Conservation (phyloP, 2,888 invertebrate genomes). For the Tortrix viridana region DNA sequence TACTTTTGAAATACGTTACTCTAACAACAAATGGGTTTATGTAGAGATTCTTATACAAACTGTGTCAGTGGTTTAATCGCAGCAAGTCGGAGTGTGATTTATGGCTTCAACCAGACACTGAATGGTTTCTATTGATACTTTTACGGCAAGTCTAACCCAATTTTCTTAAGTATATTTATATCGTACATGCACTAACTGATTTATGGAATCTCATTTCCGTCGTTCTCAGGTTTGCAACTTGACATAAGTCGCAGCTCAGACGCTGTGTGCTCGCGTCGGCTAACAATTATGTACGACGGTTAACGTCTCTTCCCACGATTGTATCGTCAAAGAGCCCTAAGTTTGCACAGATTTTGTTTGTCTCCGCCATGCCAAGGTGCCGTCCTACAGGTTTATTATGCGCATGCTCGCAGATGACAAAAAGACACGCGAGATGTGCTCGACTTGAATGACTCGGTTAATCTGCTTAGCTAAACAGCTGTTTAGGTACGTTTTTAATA, state of each 20-base stretch:
- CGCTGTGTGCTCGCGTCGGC: slow-evolving; percentile 67
- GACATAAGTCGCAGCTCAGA: slow-evolving; percentile 55
- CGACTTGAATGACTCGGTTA: slow-evolving; percentile 11
- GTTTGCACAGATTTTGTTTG: slow-evolving; percentile 67
- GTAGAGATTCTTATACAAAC: not conserved
- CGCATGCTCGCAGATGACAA: slow-evolving; percentile 40
- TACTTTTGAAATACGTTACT: not conserved
- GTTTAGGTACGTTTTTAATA: slow-evolving; percentile 1
- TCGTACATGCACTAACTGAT: slow-evolving; percentile 3
- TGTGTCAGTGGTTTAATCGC: slow-evolving; percentile 13
- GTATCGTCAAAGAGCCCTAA: slow-evolving; percentile 63
- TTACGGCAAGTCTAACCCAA: slow-evolving; percentile 7
- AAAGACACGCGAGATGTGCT: slow-evolving; percentile 25
- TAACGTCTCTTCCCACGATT: slow-evolving; percentile 77
- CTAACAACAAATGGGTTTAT: not conserved
- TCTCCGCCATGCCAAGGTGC: slow-evolving; percentile 50
- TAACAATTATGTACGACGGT: slow-evolving; percentile 69
- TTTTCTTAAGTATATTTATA: slow-evolving; percentile 3
- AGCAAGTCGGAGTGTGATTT: slow-evolving; percentile 5
- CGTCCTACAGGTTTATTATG: slow-evolving; percentile 48
- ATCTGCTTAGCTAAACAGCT: slow-evolving; percentile 11
- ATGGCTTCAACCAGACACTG: slow-evolving; percentile 3
- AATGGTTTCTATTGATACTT: slow-evolving; percentile 16
- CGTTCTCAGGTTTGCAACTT: slow-evolving; percentile 45
- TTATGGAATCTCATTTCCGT: slow-evolving; percentile 11